Conservation (phyloP, 2,113 vertebrate genomes). For the Nibea coibor region DNA sequence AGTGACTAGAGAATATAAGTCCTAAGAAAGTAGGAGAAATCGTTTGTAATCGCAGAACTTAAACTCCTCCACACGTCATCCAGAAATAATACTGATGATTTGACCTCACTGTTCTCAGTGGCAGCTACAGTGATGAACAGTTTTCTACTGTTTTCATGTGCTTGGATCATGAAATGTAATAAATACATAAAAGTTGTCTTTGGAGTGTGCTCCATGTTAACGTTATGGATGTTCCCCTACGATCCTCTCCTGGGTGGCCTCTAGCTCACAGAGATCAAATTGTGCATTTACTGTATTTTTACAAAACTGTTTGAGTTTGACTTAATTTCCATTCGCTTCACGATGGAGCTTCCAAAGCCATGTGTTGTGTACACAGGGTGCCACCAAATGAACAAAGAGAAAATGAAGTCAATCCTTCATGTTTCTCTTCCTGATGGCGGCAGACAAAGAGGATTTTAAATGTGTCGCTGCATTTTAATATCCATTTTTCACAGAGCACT, state of each 20-base stretch:
- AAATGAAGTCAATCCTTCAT: not conserved
- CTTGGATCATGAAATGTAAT: not conserved
- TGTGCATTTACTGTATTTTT: not conserved
- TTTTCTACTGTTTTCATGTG: not conserved
- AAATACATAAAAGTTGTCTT: not conserved
- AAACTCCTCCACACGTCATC: not conserved
- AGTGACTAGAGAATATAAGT: not conserved
- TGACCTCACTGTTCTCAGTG: not conserved
- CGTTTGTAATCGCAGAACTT: not conserved
- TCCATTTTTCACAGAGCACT: not conserved
- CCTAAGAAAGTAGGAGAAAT: not conserved
- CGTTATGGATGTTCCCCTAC: not conserved
- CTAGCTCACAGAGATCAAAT: conserved; percentile 18
- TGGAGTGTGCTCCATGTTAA: not conserved
- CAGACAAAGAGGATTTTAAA: not conserved
- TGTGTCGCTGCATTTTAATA: not conserved
- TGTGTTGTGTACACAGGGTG: not conserved
- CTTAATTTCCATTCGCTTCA: conserved; percentile 3
- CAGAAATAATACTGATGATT: not conserved
- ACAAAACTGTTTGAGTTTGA: not conserved
- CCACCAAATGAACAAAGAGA: not conserved
- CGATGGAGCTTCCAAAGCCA: not conserved
- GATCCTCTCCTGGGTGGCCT: not conserved
- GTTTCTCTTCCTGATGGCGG: not conserved
- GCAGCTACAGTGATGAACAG: not conserved